These are phyloP conservation scores for Lathamus discolor DNA, from an alignment of 2,113 vertebrate species.

Conservation along the genomic window DNA sequence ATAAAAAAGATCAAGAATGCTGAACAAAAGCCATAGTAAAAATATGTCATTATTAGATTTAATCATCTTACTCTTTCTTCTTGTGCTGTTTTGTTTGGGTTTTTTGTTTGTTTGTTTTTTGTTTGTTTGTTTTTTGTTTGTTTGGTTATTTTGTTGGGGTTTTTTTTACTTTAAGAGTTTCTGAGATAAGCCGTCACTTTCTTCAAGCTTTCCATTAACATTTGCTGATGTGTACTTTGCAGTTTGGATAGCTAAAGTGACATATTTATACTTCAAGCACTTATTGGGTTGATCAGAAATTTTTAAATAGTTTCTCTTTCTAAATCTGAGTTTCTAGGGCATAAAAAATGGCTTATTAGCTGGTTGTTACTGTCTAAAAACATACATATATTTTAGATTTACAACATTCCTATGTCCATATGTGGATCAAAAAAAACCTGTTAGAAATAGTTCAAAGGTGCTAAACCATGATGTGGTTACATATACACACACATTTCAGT, in stretches of 20 bases:
- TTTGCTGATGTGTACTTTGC: not conserved
- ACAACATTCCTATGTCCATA: not conserved
- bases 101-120: not conserved
- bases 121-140: not conserved
- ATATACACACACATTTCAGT: slow-evolving; percentile 21
- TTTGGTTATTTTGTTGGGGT: not conserved
- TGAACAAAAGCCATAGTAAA: not conserved
- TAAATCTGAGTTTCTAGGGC: slow-evolving; percentile 2
- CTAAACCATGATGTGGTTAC: slow-evolving; percentile 35
- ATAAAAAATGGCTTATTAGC: not conserved
- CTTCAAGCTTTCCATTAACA: not conserved
- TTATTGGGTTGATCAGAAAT: not conserved
- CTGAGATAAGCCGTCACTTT: not conserved
- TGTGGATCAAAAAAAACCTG: slow-evolving; percentile 13
- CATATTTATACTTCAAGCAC: slow-evolving; percentile 18
- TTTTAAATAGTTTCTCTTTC: not conserved
- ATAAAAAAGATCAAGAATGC: not conserved
- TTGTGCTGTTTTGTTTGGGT: not conserved
- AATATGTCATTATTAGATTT: not conserved
- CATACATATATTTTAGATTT: not conserved
- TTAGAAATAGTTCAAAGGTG: slow-evolving; percentile 29
- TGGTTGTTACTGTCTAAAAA: not conserved
- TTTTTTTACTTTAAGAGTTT: not conserved
- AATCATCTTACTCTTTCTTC: not conserved
- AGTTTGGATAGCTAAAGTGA: not conserved